These are phyloP conservation scores for Laothoe populi DNA, from an alignment of 2,888 invertebrate species.

Conservation along the genomic window DNA sequence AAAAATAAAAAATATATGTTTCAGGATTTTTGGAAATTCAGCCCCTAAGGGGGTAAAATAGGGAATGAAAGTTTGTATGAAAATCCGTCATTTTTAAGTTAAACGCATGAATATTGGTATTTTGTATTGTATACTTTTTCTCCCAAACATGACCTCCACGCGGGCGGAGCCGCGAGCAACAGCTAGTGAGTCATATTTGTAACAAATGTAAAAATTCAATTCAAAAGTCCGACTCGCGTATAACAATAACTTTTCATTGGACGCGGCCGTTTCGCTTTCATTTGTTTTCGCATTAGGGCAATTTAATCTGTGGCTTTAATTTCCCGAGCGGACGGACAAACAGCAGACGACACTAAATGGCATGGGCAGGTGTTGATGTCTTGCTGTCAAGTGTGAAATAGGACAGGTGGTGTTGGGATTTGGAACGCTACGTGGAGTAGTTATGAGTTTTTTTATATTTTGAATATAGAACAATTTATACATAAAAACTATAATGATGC, in stretches of 20 bases:
- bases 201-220: background rate
- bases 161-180: too few relatives aligned
- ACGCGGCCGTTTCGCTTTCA: background rate
- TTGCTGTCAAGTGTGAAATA: constrained; percentile 17
- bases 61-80: too few relatives aligned
- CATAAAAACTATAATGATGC: too few relatives aligned
- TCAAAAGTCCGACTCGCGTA: background rate
- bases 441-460: background rate
- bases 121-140: too few relatives aligned
- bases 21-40: too few relatives aligned
- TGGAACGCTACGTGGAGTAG: background rate
- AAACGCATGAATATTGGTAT: too few relatives aligned
- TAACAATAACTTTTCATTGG: constrained; percentile 24
- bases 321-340: constrained; percentile 47
- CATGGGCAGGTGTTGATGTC: constrained; percentile 31
- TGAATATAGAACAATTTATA: background rate
- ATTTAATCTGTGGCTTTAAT: constrained; percentile 49
- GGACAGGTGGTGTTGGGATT: constrained; percentile 6
- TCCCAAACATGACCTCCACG: too few relatives aligned
- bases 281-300: constrained; percentile 27
- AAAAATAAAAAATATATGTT: too few relatives aligned
- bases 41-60: too few relatives aligned
- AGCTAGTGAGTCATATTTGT: too few relatives aligned
- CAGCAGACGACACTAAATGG: constrained; percentile 40
- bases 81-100: too few relatives aligned